These are phyloP conservation scores for Grapholita molesta DNA, from an alignment of 1,140 invertebrate genomes.

Conservation along the genomic window DNA sequence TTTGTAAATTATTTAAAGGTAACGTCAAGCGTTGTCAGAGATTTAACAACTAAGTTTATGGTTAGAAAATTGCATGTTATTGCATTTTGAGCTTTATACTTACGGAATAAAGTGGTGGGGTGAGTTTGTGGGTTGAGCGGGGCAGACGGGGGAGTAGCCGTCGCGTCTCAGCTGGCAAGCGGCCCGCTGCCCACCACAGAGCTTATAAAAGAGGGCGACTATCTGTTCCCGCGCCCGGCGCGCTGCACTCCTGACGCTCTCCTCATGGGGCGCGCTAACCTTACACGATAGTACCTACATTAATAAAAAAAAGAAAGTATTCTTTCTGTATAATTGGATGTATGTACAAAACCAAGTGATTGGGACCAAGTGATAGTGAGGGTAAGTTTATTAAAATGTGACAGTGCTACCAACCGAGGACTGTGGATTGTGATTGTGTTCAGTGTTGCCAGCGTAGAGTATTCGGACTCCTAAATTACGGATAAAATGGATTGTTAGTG, in stretches of 20 bases:
- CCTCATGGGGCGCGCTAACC: conserved; percentile 73
- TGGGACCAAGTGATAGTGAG: conserved; percentile 74
- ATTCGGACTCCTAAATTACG: conserved; percentile 44
- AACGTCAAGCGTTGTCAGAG: conserved; percentile 52
- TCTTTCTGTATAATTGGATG: conserved; percentile 47
- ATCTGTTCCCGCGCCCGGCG: conserved; percentile 67
- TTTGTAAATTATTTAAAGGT: conserved; percentile 52
- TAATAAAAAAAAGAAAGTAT: conserved; percentile 57
- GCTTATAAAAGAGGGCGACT: conserved; percentile 71
- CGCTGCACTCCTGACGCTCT: conserved; percentile 60
- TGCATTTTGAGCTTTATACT: conserved; percentile 36
- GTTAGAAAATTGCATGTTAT: conserved; percentile 3
- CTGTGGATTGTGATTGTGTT: conserved; percentile 65
- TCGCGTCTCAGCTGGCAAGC: conserved; percentile 54
- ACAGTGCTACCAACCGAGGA: conserved; percentile 51
- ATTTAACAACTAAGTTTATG: conserved; percentile 29
- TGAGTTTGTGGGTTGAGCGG: conserved; percentile 9
- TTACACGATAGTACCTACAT: conserved; percentile 59
- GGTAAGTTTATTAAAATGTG: conserved; percentile 65
- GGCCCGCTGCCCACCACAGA: conserved; percentile 60
- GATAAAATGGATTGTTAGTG: conserved; percentile 38
- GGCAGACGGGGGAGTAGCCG: conserved; percentile 29
- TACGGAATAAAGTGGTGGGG: conserved; percentile 25
- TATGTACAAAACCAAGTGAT: conserved; percentile 47
- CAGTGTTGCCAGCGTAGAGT: conserved; percentile 51